phyloP scores from a whole-genome alignment of 2,888 invertebrate genomes.

The Cataglyphis albicans region DNA sequence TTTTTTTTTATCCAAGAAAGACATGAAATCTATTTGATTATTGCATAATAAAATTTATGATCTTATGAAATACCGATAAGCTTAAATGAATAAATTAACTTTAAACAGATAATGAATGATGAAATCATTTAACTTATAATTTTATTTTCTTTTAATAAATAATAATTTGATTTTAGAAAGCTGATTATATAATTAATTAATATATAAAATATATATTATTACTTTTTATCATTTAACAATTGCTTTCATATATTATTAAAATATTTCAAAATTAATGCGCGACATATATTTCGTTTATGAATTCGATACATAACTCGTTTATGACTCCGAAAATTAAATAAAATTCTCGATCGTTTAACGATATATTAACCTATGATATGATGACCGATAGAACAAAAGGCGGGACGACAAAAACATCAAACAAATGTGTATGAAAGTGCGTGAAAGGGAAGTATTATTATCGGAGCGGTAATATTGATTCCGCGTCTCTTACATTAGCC shows the following conservation, averaged over 20 bases:
- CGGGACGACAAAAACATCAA: background rate
- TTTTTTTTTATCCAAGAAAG: background rate
- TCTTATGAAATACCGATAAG: background rate
- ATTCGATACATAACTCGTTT: background rate
- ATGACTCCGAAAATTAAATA: background rate
- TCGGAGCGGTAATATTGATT: slow-evolving; percentile 44
- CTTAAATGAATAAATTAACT: slow-evolving; percentile 2
- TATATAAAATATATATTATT: background rate
- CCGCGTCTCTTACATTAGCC: slow-evolving; percentile 44
- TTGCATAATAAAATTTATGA: background rate
- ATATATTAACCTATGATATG: slow-evolving; percentile 9
- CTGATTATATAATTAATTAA: background rate
- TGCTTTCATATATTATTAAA: background rate
- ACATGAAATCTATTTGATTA: background rate
- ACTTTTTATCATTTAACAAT: slow-evolving; percentile 15
- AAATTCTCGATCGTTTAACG: slow-evolving; percentile 28
- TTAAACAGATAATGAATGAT: background rate
- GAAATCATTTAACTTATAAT: background rate
- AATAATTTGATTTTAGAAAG: background rate
- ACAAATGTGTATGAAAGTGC: background rate
- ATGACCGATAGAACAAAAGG: background rate
- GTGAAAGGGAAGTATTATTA: slow-evolving; percentile 1
- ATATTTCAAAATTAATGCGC: background rate
- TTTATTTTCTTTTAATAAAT: background rate
- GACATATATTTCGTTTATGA: background rate